Base-by-base conservation (phyloP, 2,797 vertebrate species). In the Tolypeutes matacus region DNA sequence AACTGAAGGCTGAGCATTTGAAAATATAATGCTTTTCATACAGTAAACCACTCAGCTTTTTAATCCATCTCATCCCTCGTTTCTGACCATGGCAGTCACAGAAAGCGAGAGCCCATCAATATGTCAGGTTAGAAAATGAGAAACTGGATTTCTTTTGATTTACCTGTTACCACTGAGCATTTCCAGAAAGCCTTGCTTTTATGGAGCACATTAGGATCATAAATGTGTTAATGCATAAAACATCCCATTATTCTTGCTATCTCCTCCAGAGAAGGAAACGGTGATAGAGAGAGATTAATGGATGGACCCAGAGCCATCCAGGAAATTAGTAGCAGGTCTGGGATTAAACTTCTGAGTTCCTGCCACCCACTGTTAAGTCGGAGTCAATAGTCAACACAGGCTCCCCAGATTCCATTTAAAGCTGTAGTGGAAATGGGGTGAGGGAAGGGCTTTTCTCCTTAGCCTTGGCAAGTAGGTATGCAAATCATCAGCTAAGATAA, bases 241-340 rank as follows among this genome's bases (percentile, higher is more conserved):
- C 93, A 97, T 97, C 91, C 96, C 95, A 95, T 96, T 97, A 96
- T 92, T 96, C 88, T 92, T 92, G 56, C 86, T 97, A 97, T 97
- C 96, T 97, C 95, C 96, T 97, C 96, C 83, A 86, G 93, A 96
- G 95, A 86, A 97, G 86, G 93, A 81, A 96, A 91, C 1, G 9
- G 95, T 97, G 95, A 97, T 97, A 97, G 95, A 97, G 95, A 93
- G 96, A 97, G 97, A 97, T 97, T 96, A 95, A 97, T 97, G 96
- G 91, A 87, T 21, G 58, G 67, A 82, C 93, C 86, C 87, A 95
- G 96, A 95, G 93, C 69, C 89, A 87, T 97, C 95, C 96, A 97
- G 96, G 96, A 97, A 97, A 97, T 97, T 96, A 95, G 97, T 70
- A 93, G 91, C 95, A 94, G 93, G 78, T 95, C 95, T 96, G 95